Conservation (phyloP, 2,888 invertebrate species). For the Palloptera scutellata region DNA sequence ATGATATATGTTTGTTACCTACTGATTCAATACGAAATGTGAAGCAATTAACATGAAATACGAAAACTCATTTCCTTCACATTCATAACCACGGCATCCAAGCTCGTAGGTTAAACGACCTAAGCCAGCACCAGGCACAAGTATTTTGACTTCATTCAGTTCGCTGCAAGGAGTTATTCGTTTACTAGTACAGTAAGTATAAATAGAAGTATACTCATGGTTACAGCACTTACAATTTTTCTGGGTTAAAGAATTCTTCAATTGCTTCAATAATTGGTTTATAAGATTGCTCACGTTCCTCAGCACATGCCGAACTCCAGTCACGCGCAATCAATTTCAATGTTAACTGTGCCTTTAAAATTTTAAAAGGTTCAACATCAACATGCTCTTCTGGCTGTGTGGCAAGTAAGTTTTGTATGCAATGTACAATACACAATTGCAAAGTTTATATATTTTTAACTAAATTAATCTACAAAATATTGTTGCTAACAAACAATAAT, state of each 20-base stretch:
- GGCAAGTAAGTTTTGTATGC: slow-evolving; percentile 10
- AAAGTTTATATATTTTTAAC: slow-evolving; percentile 19
- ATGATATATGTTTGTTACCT: slow-evolving; percentile 34
- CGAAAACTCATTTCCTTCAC: slow-evolving; percentile 98
- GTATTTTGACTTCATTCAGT: slow-evolving; percentile 70
- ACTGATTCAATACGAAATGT: slow-evolving; percentile 92
- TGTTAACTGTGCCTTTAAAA: slow-evolving; percentile 84
- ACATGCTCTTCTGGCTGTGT: slow-evolving; percentile 46
- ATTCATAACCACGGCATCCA: slow-evolving; percentile 85
- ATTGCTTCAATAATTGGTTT: slow-evolving; percentile 88
- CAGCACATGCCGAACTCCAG: slow-evolving; percentile 87
- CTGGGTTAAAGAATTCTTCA: slow-evolving; percentile 73
- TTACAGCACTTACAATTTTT: slow-evolving; percentile 66
- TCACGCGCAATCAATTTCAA: slow-evolving; percentile 96
- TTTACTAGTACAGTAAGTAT: background rate
- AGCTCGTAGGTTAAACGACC: slow-evolving; percentile 95
- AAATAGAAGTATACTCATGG: background rate
- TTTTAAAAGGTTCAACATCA: slow-evolving; percentile 63
- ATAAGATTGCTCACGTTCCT: slow-evolving; percentile 87
- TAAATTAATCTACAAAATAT: background rate
- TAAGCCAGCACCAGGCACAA: slow-evolving; percentile 97
- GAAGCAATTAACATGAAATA: slow-evolving; percentile 97
- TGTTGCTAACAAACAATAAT: no score
- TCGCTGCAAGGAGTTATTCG: slow-evolving; percentile 39
- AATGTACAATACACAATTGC: slow-evolving; percentile 25